Percentiles rank a stretch among this genome's conserved stretches.
Evolutionary conservation across 1,140 invertebrate species (phyloP).

Genomic region (Temnothorax nylanderi): DNA sequence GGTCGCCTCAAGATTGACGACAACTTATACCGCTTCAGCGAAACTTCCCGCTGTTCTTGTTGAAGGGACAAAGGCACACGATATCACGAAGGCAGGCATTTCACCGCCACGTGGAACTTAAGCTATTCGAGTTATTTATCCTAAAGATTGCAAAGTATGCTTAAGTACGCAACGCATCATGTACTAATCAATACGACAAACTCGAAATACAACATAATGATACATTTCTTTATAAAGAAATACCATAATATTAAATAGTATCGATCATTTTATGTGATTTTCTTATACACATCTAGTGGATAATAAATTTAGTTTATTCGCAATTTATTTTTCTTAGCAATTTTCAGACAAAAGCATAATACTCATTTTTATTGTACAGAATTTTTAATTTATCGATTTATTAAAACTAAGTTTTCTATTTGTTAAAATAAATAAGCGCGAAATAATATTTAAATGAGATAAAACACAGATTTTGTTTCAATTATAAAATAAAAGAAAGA

Average conservation of each 20-base stretch:
- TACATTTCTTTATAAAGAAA: not conserved
- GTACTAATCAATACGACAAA: slow-evolving; percentile 20
- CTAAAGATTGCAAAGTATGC: slow-evolving; percentile 59
- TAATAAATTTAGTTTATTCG: not conserved
- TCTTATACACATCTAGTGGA: not conserved
- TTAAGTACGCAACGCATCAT: slow-evolving; percentile 29
- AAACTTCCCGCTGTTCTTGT: slow-evolving; percentile 58
- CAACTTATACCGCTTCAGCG: slow-evolving; percentile 46
- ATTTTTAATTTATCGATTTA: not conserved
- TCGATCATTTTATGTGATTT: not conserved
- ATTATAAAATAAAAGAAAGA: not conserved
- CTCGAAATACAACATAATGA: not conserved
- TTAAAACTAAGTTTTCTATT: not conserved
- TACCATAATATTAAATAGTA: not conserved
- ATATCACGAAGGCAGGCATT: slow-evolving; percentile 52
- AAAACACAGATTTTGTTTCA: not conserved
- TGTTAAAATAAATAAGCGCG: not conserved
- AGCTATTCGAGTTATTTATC: slow-evolving; percentile 57
- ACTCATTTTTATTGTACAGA: not conserved
- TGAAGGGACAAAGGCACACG: slow-evolving; percentile 52
- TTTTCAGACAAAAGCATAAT: not conserved
- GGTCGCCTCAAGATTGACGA: slow-evolving; percentile 55
- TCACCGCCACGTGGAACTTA: slow-evolving; percentile 50
- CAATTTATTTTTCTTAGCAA: not conserved
- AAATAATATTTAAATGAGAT: not conserved